Evolutionary conservation across 2,888 invertebrate genomes (phyloP), one percentile per base, ranked within the genome.

Genomic region (Ophraella communa): DNA sequence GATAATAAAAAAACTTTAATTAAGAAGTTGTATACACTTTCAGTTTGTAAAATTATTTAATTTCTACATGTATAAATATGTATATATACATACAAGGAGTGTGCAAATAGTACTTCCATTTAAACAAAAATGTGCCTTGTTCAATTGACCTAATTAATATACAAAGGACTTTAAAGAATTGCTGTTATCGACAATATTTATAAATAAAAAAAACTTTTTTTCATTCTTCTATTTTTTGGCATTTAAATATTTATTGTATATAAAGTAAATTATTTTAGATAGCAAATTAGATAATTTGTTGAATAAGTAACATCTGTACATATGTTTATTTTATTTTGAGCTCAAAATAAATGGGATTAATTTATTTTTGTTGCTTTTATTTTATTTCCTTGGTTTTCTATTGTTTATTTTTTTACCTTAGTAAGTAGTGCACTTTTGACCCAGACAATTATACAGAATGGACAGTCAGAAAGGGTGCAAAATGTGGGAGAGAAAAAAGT

Each of bases 321-420:
- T 78, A 79, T 77, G 77, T 77, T 79, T 79, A 77, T 78, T 81
- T 80, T 79, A 74, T 78, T 77, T 78, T 79, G 75, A 70, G 66
- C 71, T 70, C 71, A 70, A 78, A 81, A 81, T 80, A 82, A 80
- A 82, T 76, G 80, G 81, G 80, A 77, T 77, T 79, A 79, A 77
- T 78, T 78, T 77, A 73, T 78, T 76, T 76, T 76, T 75, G 75
- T 74, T 74, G 75, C 71, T 78, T 78, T 78, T 77, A 75, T 72
- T 71, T 78, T 75, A 57, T 39, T 66, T 73, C 73, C 75, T 68
- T 66, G 63, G 66, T 65, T 64, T 66, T 72, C 60, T 69, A 69
- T 66, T 44, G 56, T 53, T 30, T 56, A 18, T 56, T 63, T 62
- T 35, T 57, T 59, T 10, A 7, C 2, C 3, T 3, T 1, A 27